These are phyloP conservation scores for Archaeoteleia sp. DNA, from an alignment of 2,888 invertebrate genomes.

Conservation along the genomic window DNA sequence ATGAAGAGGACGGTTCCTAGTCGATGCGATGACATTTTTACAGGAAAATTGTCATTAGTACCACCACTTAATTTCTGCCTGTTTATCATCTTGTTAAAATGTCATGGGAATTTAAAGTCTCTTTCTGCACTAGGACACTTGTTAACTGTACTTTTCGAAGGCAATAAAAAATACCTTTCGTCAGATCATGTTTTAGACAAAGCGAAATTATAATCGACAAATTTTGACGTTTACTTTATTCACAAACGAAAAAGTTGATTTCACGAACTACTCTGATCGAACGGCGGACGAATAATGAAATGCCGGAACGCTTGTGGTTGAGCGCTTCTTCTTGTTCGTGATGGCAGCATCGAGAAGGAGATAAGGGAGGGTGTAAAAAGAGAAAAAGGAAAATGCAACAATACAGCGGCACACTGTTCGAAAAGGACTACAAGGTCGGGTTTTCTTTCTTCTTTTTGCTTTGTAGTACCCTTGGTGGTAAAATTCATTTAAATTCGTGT, in stretches of 20 bases:
- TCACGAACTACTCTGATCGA: constrained; percentile 37
- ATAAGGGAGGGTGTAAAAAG: constrained; percentile 49
- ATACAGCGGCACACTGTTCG: constrained; percentile 27
- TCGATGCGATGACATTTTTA: constrained; percentile 4
- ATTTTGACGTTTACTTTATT: constrained; percentile 21
- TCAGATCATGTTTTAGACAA: not conserved
- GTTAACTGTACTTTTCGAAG: not conserved
- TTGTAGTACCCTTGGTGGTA: constrained; percentile 35
- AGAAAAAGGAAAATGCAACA: constrained; percentile 47
- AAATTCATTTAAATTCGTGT: too few relatives aligned
- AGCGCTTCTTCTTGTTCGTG: constrained; percentile 49
- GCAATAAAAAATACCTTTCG: not conserved
- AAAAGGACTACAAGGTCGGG: constrained; percentile 27
- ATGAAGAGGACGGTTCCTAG: constrained; percentile 8
- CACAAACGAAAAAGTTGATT: constrained; percentile 33
- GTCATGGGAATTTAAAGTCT: constrained; percentile 3
- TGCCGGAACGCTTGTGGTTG: constrained; percentile 46
- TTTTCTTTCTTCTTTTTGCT: constrained; percentile 39
- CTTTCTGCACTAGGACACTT: not conserved
- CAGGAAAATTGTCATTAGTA: not conserved
- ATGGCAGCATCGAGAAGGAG: constrained; percentile 41
- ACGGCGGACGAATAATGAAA: constrained; percentile 51
- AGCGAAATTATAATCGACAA: constrained; percentile 5
- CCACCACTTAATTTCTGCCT: not conserved
- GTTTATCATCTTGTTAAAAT: constrained; percentile 29